A percentile compares a stretch with the other conserved stretches of the same genome.
These are phyloP conservation scores for Mya arenaria DNA, from an alignment of 1,140 invertebrate species.

Conservation along the genomic window DNA sequence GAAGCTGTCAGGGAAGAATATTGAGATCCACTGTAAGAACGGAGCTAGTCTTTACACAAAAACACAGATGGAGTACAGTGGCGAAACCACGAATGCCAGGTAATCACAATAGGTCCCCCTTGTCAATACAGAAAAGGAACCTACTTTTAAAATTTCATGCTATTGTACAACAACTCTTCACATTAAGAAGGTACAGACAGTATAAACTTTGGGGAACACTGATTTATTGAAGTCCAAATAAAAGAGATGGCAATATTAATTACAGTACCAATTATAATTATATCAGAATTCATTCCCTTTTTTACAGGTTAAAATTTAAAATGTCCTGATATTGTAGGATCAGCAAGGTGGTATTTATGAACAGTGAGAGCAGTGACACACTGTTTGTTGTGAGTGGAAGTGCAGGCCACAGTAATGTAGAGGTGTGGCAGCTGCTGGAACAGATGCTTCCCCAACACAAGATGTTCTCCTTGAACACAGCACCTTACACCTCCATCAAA, in stretches of 20 bases:
- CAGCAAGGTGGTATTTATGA: slow-evolving; percentile 90
- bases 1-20: slow-evolving; percentile 80
- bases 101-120: too few species aligned
- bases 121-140: too few species aligned
- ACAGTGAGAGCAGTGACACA: slow-evolving; percentile 91
- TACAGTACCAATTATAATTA: too few species aligned
- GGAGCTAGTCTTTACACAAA: slow-evolving; percentile 91
- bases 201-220: too few species aligned
- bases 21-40: slow-evolving; percentile 86
- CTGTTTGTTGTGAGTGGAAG: slow-evolving; percentile 87
- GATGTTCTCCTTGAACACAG: slow-evolving; percentile 85
- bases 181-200: too few species aligned
- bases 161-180: too few species aligned
- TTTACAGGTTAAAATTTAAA: neutral
- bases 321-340: slow-evolving; percentile 78
- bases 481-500: slow-evolving; percentile 79
- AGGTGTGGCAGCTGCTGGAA: slow-evolving; percentile 93
- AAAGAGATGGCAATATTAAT: too few species aligned
- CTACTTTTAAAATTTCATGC: too few species aligned
- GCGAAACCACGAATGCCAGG: slow-evolving; percentile 59
- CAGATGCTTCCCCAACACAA: slow-evolving; percentile 90
- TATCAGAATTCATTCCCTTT: neutral
- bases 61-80: slow-evolving; percentile 82
- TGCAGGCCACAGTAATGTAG: slow-evolving; percentile 84
- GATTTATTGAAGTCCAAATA: too few species aligned